Conservation (phyloP, 2,797 vertebrate species). For the Mallotus villosus region DNA sequence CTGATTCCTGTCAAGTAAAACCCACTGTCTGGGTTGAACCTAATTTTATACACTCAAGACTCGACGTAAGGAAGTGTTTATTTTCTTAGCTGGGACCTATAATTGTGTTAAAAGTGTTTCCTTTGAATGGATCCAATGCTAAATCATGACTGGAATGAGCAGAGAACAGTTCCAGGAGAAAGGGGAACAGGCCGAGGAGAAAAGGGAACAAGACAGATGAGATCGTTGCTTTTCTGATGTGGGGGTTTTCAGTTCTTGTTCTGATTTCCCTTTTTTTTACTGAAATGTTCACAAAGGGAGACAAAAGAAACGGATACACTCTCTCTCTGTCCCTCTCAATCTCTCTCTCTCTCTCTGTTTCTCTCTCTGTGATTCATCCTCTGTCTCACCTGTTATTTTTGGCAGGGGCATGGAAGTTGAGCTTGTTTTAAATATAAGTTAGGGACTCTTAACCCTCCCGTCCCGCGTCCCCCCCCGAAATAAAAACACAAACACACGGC, state of each 20-base stretch:
- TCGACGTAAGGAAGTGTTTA: slow-evolving; percentile 29
- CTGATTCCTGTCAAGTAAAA: slow-evolving; percentile 1
- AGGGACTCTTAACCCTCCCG: slow-evolving; percentile 13
- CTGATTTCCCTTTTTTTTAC: slow-evolving; percentile 45
- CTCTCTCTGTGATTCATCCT: neutral
- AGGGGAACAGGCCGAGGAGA: too few relatives aligned
- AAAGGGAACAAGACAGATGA: neutral
- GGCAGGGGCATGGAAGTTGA: slow-evolving; percentile 29
- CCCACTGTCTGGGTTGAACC: slow-evolving; percentile 7
- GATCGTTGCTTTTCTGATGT: neutral
- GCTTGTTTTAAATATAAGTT: slow-evolving; percentile 38
- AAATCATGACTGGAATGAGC: slow-evolving; percentile 19
- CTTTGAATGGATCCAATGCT: slow-evolving; percentile 39
- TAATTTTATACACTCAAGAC: slow-evolving; percentile 17
- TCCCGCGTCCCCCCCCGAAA: neutral
- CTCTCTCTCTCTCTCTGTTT: too few relatives aligned
- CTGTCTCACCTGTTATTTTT: slow-evolving; percentile 59
- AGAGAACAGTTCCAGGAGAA: too few relatives aligned
- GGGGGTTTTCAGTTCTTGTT: neutral
- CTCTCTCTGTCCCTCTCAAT: neutral
- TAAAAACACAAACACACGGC: slow-evolving; percentile 10
- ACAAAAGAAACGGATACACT: slow-evolving; percentile 47
- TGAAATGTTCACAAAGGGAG: slow-evolving; percentile 40
- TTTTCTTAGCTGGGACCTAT: slow-evolving; percentile 31
- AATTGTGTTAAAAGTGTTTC: slow-evolving; percentile 28